Base-by-base conservation (phyloP, 1,140 invertebrate species). In the Melanaphis sacchari region DNA sequence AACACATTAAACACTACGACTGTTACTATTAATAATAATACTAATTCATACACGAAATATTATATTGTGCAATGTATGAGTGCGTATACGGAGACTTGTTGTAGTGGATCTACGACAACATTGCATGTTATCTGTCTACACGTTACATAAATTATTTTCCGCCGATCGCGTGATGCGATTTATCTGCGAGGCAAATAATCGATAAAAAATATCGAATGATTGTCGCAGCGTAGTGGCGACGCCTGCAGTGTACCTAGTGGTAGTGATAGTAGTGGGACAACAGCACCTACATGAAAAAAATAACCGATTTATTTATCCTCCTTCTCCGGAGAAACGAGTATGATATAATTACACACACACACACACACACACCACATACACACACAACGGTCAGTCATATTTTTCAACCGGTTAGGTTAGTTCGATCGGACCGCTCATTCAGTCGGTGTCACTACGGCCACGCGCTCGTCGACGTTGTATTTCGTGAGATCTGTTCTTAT, bases 351-450 rank as follows among this genome's bases (percentile, higher is more conserved):
- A 54, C 54, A 52, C 52, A 54, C 24, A 26, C 52, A 54, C 52
- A 54, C 7, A 54, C 49, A 52, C 49, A 52, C 43, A 43, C 43
- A 43, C 43, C 52, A 54, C 7, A 8, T 0, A 54, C 26, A 59
- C 54, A 76, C 59, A n/a, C 59, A n/a, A 3, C 31, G 59, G n/a
- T 4, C 26, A 26, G 31, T 38, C 43, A 31, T 43, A 24, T 46
- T 43, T 87, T n/a, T 43, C 41, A 87, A 87, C 84, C 41, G 84
- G 84, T 40, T 82, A 82, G 81, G 38, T 38, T 82, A 38, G 81
- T 82, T 38, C 38, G 81, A 9, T 40, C 38, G 38, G 38, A 3
- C 1, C 11, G 41, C 36, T 88, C 85, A 46, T 49, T 88, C 85
- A 88, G 85, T 88, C n/a, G 84, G 38, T 41, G 85, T 88, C 31